Base-by-base conservation (phyloP, 2,113 vertebrate genomes). In the Pachyramphus minor region DNA sequence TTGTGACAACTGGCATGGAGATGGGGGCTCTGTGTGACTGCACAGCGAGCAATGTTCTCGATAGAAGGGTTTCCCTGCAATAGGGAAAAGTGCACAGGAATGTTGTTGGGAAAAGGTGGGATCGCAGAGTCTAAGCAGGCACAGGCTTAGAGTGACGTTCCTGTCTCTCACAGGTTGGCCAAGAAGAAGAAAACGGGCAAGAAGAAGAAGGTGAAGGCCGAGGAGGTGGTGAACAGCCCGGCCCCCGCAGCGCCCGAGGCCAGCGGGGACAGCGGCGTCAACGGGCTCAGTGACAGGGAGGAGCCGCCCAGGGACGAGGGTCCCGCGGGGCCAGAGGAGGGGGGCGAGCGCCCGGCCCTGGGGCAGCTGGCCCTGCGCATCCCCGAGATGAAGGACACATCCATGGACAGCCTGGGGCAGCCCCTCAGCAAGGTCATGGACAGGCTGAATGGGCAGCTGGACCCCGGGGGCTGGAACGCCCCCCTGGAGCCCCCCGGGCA, bases 371-470 rank as follows among this genome's bases (percentile, higher is more conserved):
- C 96, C 16, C 95, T 99, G 15, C 97, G 97, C 28, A 98, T 99
- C 76, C 99, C 99, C 0, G 97, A 98, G 91, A 99, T 99, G 99
- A 98, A 98, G 17, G 99, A 99, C 98, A 99, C 98, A 3, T 99
- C 99, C 84, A 99, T 99, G 99, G 98, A 99, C 87, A 97, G 95
- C 2, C 59, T 99, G 85, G 99, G 99, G 52, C 98, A 98, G 93
- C 98, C 99, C 0, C 98, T 99, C 42, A 97, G 98, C 42, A 99
- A 99, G 31, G 99, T 99, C 86, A 98, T 99, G 72, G 98, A 99
- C 92, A 98, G 97, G 41, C 98, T 99, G 14, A 98, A 99, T 0
- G 98, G 99, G 44, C 97, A 98, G 90, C 96, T 99, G 94, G 98
- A 98, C 77, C 94, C 97, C 0, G 87, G 97, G 9, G 82, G 84